Base-by-base conservation (phyloP, 1,140 invertebrate genomes). In the Drosophila asahinai region DNA sequence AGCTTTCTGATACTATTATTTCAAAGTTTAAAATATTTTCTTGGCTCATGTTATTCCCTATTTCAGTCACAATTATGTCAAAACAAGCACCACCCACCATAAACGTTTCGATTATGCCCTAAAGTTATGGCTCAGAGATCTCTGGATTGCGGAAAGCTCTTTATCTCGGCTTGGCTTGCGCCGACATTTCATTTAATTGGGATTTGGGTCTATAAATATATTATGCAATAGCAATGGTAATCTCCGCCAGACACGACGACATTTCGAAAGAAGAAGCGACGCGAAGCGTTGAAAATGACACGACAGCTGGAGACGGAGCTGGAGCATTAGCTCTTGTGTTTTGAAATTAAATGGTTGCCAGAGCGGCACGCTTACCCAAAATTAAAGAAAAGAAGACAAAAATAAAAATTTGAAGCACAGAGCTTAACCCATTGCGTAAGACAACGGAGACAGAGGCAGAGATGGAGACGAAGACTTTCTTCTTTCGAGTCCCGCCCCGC, bases 201-300 rank as follows among this genome's bases (percentile, higher is more conserved):
- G 17, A 36, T 55, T 55, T 27, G 27, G 5, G 12, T 19, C 54
- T 55, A 38, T 22, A 55, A 38, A 22, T 55, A 55, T 55, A 55
- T 59, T 80, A 80, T 80, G 75, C 59, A 90, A 90, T 66, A 33
- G 36, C 59, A 86, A 87, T 66, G 33, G 38, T 22, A 65, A 79
- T 55, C 45, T 42, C 43, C 15, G 65, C 62, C 65, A 66, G 43
- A 48, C 14, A 67, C 33, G 47, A 40, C 68, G 47, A 64, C 49
- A 59, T 89, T 79, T 73, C 58, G 58, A 76, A 66, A 84, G 67
- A 90, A 80, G 65, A 86, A 77, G 65, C 64, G 75, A 80, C 45
- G 64, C 86, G 68, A 68, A 86, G 86, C 86, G 86, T 90, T 90
- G 79, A 90, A 90, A 90, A 90, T 90, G 84, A 67, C 76, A 62